Percentiles rank a stretch among this genome's conserved stretches.
phyloP scores from a whole-genome alignment of 2,113 vertebrate species.

The Myanophis thanlyinensis region DNA sequence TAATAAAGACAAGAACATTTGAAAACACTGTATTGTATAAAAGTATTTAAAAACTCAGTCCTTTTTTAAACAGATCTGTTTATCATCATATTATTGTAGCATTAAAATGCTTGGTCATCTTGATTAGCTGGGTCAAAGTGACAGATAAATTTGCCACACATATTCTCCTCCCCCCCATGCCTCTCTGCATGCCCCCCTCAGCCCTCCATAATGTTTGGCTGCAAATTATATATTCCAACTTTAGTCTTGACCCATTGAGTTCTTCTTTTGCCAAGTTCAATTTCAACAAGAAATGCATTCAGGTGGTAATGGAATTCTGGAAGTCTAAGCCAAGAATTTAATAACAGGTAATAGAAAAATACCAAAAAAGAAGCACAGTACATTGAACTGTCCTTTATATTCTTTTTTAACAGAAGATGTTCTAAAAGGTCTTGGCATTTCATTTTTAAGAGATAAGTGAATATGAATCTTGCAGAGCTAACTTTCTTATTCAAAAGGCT shows the following conservation, averaged over 20 bases:
- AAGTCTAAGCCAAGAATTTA: neutral
- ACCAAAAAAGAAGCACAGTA: neutral
- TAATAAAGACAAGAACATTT: neutral
- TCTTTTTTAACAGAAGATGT: neutral
- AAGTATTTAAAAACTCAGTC: neutral
- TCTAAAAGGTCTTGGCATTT: neutral
- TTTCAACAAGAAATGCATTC: neutral
- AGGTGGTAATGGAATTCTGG: neutral
- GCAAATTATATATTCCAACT: neutral
- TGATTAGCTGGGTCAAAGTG: neutral
- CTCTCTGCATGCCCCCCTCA: neutral
- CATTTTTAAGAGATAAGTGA: neutral
- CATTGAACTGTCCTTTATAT: neutral
- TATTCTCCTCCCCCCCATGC: neutral
- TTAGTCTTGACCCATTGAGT: neutral
- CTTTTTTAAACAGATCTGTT: neutral
- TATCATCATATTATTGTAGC: neutral
- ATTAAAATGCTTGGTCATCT: neutral
- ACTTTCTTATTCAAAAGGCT: neutral
- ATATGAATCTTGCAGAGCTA: neutral
- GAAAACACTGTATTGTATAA: neutral
- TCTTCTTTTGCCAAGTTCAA: neutral
- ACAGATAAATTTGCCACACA: neutral
- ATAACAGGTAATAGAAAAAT: neutral
- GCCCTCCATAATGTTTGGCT: neutral